phyloP scores from a whole-genome alignment of 2,113 vertebrate species.

The Columba janthina region DNA sequence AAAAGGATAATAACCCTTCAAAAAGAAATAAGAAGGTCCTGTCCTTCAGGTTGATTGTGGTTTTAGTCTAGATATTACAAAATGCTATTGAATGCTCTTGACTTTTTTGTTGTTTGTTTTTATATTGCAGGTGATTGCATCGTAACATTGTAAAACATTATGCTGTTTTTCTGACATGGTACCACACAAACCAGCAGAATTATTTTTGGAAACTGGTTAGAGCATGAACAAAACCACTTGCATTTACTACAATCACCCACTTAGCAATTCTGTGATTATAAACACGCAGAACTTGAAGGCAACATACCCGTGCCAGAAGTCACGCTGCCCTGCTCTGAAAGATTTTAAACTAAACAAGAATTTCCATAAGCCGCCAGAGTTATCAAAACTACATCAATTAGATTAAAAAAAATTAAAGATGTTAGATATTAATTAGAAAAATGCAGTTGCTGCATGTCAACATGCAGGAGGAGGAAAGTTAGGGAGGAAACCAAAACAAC shows the following conservation, averaged over 20 bases:
- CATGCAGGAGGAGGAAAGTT: neutral
- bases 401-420: neutral
- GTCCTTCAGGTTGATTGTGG: neutral
- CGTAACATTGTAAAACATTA: neutral
- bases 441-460: rapidly evolving
- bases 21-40: neutral
- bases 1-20: neutral
- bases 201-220: neutral
- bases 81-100: neutral
- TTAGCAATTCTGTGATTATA: neutral
- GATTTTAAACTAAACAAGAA: neutral
- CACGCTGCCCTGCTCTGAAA: neutral
- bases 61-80: neutral
- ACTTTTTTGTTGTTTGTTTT: neutral
- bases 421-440: neutral
- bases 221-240: neutral
- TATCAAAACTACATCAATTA: neutral
- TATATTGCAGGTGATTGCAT: neutral
- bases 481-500: neutral
- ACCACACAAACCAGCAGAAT: neutral
- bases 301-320: neutral
- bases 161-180: neutral
- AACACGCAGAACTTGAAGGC: neutral
- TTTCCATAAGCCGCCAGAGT: neutral
- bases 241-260: neutral